These are phyloP conservation scores for Epinephelus coioides DNA, from an alignment of 2,797 vertebrate species.

Conservation along the genomic window DNA sequence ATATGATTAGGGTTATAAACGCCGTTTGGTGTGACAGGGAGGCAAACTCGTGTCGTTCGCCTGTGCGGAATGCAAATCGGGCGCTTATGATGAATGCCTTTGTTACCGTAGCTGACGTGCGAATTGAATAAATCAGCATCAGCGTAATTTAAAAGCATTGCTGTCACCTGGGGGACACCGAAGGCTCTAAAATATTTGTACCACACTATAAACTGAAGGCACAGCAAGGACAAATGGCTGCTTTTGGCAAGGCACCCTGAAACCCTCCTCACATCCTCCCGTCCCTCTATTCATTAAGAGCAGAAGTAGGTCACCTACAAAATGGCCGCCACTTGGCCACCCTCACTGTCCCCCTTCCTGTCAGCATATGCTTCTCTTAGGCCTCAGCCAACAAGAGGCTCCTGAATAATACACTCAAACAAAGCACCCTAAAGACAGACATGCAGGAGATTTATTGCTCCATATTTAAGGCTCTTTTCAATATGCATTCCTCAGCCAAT, in stretches of 20 bases:
- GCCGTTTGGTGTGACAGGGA: slow-evolving; percentile 47
- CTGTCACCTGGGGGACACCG: slow-evolving; percentile 51
- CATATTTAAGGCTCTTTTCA: slow-evolving; percentile 69
- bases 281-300: slow-evolving; percentile 75
- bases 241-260: slow-evolving; percentile 56
- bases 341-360: slow-evolving; percentile 70
- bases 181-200: slow-evolving; percentile 61
- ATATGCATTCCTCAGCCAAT: slow-evolving; percentile 69
- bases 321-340: slow-evolving; percentile 79
- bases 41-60: slow-evolving; percentile 35
- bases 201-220: slow-evolving; percentile 30
- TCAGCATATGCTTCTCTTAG: slow-evolving; percentile 81
- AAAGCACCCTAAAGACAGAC: slow-evolving; percentile 73
- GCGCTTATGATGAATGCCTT: slow-evolving; percentile 72
- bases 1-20: slow-evolving; percentile 74
- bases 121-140: slow-evolving; percentile 71
- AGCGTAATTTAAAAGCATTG: slow-evolving; percentile 69
- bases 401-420: slow-evolving; percentile 76
- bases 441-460: slow-evolving; percentile 69
- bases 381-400: slow-evolving; percentile 73
- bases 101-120: slow-evolving; percentile 50
- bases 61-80: slow-evolving; percentile 58
- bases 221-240: slow-evolving; percentile 67
- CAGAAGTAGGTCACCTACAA: slow-evolving; percentile 84
- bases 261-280: slow-evolving; percentile 42